Evolutionary conservation across 1,140 invertebrate species (phyloP).

Genomic region (Trichogramma pretiosum): DNA sequence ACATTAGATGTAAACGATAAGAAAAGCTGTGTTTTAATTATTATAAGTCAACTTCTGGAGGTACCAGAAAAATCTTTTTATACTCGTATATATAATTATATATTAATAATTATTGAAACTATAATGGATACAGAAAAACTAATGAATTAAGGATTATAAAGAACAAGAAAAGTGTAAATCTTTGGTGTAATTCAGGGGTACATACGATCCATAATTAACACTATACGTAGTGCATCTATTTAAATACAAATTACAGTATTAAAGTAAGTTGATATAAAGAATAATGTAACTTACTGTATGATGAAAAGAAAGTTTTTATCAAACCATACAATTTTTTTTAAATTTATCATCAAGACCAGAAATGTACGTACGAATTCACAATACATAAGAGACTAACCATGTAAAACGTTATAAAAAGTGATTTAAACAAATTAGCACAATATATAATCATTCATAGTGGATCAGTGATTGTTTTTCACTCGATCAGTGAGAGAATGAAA

Average conservation of each 20-base stretch:
- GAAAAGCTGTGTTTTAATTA: slow-evolving; percentile 18
- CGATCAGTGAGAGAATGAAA: slow-evolving; percentile 6
- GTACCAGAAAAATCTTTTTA: slow-evolving; percentile 15
- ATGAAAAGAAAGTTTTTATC: no score
- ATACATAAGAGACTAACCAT: no score
- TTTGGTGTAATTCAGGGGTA: slow-evolving; percentile 11
- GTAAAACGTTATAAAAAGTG: neutral
- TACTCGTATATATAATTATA: slow-evolving; percentile 11
- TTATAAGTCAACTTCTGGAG: slow-evolving; percentile 10
- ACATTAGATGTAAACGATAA: slow-evolving; percentile 18
- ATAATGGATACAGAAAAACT: slow-evolving; percentile 10
- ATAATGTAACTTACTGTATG: no score
- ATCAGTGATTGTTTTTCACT: slow-evolving; percentile 7
- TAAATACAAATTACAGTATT: no score
- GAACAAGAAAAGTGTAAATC: slow-evolving; percentile 13
- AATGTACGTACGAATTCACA: no score
- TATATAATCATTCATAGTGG: slow-evolving; percentile 18
- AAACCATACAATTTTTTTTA: no score
- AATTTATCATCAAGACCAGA: no score
- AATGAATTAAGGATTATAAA: slow-evolving; percentile 11
- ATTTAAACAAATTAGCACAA: slow-evolving; percentile 15
- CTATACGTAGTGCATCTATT: neutral
- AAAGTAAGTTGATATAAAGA: no score
- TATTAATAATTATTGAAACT: slow-evolving; percentile 15
- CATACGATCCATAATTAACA: neutral